Conservation (phyloP, 2,797 vertebrate genomes). For the Vespertilio murinus region DNA sequence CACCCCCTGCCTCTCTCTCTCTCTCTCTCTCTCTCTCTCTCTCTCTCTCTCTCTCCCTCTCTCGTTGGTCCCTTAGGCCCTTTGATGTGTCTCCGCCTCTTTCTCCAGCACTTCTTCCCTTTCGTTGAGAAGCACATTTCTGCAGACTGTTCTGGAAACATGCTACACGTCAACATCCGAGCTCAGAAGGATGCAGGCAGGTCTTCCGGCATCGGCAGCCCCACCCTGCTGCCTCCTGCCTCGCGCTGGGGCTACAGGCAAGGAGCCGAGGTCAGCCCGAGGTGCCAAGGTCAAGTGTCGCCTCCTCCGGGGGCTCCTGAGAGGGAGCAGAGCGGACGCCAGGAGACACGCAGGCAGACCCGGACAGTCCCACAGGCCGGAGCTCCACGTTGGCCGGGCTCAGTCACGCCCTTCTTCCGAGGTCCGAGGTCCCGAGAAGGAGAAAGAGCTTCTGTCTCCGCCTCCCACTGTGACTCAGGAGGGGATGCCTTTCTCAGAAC, state of each 20-base stretch:
- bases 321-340: not conserved
- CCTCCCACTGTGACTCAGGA: fast-evolving
- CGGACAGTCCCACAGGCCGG: fast-evolving
- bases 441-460: not conserved
- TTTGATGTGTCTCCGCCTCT: not conserved
- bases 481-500: not conserved
- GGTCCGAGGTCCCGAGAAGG: no score
- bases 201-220: fast-evolving
- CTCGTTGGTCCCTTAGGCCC: not conserved
- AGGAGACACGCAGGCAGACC: fast-evolving
- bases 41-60: no score
- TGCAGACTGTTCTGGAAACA: not conserved
- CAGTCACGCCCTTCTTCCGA: not conserved
- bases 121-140: not conserved
- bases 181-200: not conserved
- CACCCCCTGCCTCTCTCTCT: no score
- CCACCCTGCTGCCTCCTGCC: not conserved
- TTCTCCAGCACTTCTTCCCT: not conserved
- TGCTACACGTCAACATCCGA: not conserved
- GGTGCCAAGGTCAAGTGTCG: not conserved
- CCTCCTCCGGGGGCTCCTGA: not conserved
- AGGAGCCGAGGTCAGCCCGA: fast-evolving
- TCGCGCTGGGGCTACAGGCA: fast-evolving
- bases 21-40: no score
- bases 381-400: fast-evolving